phyloP scores from a whole-genome alignment of 2,113 vertebrate species.

The Oncorhynchus clarkii region DNA sequence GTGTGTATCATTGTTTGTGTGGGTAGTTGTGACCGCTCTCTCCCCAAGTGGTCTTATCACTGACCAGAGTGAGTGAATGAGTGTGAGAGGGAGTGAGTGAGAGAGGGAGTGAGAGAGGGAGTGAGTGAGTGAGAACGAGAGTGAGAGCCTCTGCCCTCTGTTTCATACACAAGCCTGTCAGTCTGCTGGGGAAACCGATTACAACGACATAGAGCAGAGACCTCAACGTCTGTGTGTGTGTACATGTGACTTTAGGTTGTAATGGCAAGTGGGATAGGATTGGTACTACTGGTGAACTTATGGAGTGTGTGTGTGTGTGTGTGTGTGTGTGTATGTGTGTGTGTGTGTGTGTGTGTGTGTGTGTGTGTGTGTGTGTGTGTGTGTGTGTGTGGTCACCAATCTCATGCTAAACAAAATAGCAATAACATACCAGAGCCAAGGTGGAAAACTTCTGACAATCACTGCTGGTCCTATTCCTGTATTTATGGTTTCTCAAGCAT shows the following conservation, averaged over 20 bases:
- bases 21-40: not conserved
- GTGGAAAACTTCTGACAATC: not conserved
- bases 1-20: not conserved
- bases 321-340: too few species aligned
- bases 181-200: not conserved
- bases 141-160: not conserved
- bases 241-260: not conserved
- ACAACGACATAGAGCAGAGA: not conserved
- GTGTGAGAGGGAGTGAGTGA: conserved; percentile 9
- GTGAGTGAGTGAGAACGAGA: not conserved
- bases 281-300: not conserved
- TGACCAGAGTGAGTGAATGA: conserved; percentile 40
- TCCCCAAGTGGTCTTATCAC: conserved; percentile 58
- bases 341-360: too few species aligned
- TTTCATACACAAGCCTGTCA: too few species aligned
- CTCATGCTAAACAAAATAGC: not conserved
- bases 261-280: not conserved
- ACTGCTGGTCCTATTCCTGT: not conserved
- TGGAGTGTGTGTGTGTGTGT: too few species aligned
- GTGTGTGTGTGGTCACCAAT: not conserved
- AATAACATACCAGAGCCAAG: not conserved
- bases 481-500: conserved; percentile 5
- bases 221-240: conserved; percentile 10
- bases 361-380: too few species aligned
- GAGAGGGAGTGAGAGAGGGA: not conserved